phyloP scores from a whole-genome alignment of 2,113 vertebrate species.

The Melierax canorus region DNA sequence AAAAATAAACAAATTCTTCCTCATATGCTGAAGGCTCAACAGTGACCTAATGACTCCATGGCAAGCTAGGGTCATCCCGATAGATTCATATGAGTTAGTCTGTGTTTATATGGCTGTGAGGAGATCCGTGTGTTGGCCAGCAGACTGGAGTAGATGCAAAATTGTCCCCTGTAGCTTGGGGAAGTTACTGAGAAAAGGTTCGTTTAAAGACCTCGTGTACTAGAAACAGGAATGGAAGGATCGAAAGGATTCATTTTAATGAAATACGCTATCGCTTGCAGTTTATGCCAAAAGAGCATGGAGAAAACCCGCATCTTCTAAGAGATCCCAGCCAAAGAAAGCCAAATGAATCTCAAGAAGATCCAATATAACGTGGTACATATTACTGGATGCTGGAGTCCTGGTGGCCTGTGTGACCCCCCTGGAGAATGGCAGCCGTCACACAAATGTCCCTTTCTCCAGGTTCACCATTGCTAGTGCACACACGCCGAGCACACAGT shows the following conservation, averaged over 20 bases:
- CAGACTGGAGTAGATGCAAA: background rate
- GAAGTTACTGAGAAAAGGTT: background rate
- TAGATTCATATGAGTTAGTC: background rate
- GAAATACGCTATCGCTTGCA: background rate
- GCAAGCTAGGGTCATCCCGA: background rate
- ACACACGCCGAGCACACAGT: background rate
- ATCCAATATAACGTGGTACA: accelerated
- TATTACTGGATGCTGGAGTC: accelerated
- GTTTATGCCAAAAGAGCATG: background rate
- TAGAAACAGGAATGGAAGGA: background rate
- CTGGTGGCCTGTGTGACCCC: background rate
- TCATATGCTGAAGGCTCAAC: background rate
- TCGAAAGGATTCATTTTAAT: accelerated
- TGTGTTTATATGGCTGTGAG: background rate
- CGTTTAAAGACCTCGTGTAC: background rate
- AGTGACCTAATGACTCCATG: background rate
- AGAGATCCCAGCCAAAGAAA: background rate
- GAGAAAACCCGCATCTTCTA: background rate
- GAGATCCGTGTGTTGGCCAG: background rate
- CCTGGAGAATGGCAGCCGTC: background rate
- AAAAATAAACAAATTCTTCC: constrained; percentile 11
- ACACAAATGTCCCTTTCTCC: background rate
- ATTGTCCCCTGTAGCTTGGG: background rate
- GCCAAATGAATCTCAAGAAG: background rate
- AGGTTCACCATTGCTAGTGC: background rate